Evolutionary conservation across 2,797 vertebrate genomes (phyloP).

Genomic region (Pristis pectinata): DNA sequence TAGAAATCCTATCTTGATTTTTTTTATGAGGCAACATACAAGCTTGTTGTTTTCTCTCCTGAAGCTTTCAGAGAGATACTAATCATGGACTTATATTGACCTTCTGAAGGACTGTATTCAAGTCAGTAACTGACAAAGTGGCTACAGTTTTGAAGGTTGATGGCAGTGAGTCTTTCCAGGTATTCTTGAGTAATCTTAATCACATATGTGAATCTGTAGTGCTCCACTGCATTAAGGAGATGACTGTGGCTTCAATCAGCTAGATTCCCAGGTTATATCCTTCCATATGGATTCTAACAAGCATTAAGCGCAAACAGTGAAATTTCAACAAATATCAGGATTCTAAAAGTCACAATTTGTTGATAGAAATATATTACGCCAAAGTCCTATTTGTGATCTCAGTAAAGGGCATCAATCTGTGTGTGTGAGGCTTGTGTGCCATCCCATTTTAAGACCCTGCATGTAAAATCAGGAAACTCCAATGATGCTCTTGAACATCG

Average conservation of each 20-base stretch:
- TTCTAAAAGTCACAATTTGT: not conserved
- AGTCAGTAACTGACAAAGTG: not conserved
- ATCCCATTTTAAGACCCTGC: not conserved
- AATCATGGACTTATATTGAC: not conserved
- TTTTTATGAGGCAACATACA: not conserved
- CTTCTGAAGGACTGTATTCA: not conserved
- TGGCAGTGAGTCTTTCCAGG: not conserved
- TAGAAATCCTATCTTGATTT: not conserved
- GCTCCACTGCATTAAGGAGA: not conserved
- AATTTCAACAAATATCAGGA: not conserved
- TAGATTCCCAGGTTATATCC: not conserved
- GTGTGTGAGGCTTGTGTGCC: not conserved
- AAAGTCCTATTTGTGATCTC: not conserved
- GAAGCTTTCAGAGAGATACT: not conserved
- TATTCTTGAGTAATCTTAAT: not conserved
- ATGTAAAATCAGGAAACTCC: not conserved
- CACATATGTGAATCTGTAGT: not conserved
- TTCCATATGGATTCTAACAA: not conserved
- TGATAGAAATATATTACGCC: not conserved
- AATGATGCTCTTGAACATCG: not conserved
- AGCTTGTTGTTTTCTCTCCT: not conserved
- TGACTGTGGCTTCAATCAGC: not conserved
- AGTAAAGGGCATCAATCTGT: not conserved
- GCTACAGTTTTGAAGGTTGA: not conserved
- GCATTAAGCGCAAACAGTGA: not conserved